These are phyloP conservation scores for Phalera bucephala DNA, from an alignment of 2,888 invertebrate genomes.

Conservation along the genomic window DNA sequence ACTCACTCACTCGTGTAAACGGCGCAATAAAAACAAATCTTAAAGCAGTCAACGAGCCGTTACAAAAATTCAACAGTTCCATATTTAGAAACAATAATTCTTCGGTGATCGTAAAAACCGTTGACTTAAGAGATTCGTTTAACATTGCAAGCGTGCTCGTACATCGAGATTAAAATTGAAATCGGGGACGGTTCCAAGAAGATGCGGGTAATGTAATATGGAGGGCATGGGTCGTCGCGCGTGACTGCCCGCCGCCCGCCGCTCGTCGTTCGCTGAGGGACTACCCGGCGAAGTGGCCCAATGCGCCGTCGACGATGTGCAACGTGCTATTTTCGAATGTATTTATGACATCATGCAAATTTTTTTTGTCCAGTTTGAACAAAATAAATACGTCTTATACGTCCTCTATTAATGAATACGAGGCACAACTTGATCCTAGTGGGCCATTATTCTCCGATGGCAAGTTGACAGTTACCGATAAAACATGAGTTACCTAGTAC, in stretches of 20 bases:
- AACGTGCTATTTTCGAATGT: background rate
- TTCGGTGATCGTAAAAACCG: background rate
- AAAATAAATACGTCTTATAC: no score
- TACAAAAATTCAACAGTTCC: background rate
- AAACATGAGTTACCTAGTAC: no score
- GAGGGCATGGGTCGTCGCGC: constrained; percentile 21
- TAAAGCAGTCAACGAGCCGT: background rate
- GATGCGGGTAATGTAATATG: constrained; percentile 23
- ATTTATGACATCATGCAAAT: background rate
- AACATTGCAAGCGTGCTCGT: background rate
- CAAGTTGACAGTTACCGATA: no score
- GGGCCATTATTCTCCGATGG: no score
- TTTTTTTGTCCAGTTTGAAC: no score
- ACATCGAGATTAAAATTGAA: constrained; percentile 10
- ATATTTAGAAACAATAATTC: background rate
- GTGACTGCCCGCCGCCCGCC: constrained; percentile 10
- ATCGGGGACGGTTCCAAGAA: constrained; percentile 24
- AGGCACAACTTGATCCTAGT: no score
- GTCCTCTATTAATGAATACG: no score
- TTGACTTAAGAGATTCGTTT: background rate
- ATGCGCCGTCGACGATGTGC: constrained; percentile 2
- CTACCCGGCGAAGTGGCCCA: background rate
- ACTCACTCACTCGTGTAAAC: no score
- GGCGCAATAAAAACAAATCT: no score
- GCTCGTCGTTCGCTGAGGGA: constrained; percentile 1